These are phyloP conservation scores for Halictus quadricinctus DNA, from an alignment of 2,888 invertebrate genomes.

Conservation along the genomic window DNA sequence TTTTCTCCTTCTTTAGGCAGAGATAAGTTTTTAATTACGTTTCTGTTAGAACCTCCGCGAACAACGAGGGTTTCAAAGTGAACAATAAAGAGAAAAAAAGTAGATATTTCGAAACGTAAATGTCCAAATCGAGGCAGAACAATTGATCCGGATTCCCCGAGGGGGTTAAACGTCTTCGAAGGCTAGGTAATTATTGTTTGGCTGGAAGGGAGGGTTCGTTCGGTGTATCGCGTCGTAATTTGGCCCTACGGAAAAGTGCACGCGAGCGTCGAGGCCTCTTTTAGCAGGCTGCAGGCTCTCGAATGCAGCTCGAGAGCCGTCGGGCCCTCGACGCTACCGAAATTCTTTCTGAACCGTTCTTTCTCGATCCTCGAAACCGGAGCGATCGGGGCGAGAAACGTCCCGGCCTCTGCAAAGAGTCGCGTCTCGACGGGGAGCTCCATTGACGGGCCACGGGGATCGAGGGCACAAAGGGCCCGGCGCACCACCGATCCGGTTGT, in stretches of 20 bases:
- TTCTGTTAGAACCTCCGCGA: not conserved
- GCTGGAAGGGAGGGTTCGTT: not conserved
- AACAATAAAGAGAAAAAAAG: too few relatives aligned
- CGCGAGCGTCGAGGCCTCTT: slow-evolving; percentile 21
- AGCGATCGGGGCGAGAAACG: not conserved
- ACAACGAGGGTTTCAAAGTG: not conserved
- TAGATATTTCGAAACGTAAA: too few relatives aligned
- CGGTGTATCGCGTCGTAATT: slow-evolving; percentile 41
- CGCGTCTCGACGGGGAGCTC: not conserved
- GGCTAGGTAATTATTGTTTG: not conserved
- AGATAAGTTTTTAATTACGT: not conserved
- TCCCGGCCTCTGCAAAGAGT: not conserved
- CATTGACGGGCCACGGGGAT: slow-evolving; percentile 38
- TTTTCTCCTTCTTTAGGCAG: not conserved
- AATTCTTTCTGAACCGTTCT: slow-evolving; percentile 9
- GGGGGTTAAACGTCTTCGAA: not conserved
- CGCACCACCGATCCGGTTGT: slow-evolving; percentile 46
- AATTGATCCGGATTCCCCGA: not conserved
- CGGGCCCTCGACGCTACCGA: slow-evolving; percentile 23
- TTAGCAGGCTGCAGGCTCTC: slow-evolving; percentile 23
- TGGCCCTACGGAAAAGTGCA: slow-evolving; percentile 27
- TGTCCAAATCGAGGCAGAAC: not conserved
- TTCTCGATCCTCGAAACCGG: not conserved
- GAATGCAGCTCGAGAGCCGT: slow-evolving; percentile 2
- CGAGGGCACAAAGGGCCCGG: slow-evolving; percentile 53